Evolutionary conservation across 2,888 invertebrate genomes (phyloP), one percentile per base, ranked within the genome.

Genomic region (Brenthis ino): DNA sequence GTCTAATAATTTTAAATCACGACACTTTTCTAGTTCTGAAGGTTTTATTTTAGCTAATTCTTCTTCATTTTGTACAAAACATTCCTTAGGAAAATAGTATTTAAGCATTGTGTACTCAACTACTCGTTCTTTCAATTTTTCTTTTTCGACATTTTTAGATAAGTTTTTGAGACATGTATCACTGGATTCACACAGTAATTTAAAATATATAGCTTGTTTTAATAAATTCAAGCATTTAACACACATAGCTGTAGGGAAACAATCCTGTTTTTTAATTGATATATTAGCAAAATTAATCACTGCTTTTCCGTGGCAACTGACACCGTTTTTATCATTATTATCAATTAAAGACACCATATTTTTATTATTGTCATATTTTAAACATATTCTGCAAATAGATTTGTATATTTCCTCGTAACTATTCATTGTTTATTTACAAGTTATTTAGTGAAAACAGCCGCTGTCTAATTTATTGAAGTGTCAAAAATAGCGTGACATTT

Each of bases 341-440:
- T 90, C 85, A 71, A 79, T 76, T 72, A 92, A 80, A 73, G 80
- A 76, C 24, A 86, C 82, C 85, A 86, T 87, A 58, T 80, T 83
- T 63, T 83, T 78, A 37, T 51, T 70, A 47, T 78, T 80, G 43
- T 72, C 77, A 54, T 77, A 78, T 57, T 79, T 78, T 73, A 91
- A 81, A 77, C 91, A 92, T 58, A 90, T 68, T 16, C 91, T 82
- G 72, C 91, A 92, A 60, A 90, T 82, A 43, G 77, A 80, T 72
- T 85, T 81, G 61, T 80, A 89, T 3, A 83, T 77, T 69, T 84
- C 79, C 54, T 83, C 77, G 63, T 83, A 84, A n/a, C 63, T 68
- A 50, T 74, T 70, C 75, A 74, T 74, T n/a, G 6, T 65, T 20
- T 60, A n/a, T 43, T 53, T 53, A 43, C 28, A 24, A 60, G 16